Percentiles rank a stretch among this genome's conserved stretches.
phyloP scores from a whole-genome alignment of 2,797 vertebrate species.

The Phoeniculus purpureus region DNA sequence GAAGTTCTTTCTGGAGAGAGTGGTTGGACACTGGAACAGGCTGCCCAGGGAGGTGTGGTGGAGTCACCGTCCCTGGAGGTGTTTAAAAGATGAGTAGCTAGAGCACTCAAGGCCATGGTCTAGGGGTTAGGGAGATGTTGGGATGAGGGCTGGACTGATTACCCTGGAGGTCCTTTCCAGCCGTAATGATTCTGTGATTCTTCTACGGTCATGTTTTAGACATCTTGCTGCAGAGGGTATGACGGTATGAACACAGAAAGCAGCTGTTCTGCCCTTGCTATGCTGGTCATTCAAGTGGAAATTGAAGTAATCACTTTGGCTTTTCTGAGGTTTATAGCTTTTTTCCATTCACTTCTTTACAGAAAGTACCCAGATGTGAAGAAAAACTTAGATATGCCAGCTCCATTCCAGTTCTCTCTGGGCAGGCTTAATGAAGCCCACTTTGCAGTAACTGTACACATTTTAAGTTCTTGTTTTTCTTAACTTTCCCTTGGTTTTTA shows the following conservation, averaged over 20 bases:
- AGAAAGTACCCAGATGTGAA: not conserved
- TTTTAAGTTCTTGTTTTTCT: not conserved
- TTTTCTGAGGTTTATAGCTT: not conserved
- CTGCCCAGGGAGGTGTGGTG: too few relatives aligned
- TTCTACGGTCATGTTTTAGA: not conserved
- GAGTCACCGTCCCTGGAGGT: too few relatives aligned
- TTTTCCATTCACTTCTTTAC: accelerated
- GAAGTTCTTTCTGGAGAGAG: too few relatives aligned
- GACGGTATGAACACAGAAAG: not conserved
- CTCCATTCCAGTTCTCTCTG: accelerated
- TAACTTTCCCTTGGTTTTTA: not conserved
- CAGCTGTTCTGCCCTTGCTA: not conserved
- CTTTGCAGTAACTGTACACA: too few relatives aligned
- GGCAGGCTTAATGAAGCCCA: not conserved
- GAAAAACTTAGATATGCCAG: not conserved
- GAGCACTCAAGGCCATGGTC: too few relatives aligned
- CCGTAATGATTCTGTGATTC: too few relatives aligned
- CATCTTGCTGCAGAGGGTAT: not conserved
- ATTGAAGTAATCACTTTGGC: not conserved
- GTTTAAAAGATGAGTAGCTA: too few relatives aligned
- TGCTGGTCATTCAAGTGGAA: not conserved
- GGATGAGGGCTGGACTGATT: too few relatives aligned
- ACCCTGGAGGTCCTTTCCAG: too few relatives aligned
- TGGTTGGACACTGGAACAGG: too few relatives aligned
- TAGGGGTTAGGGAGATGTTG: too few relatives aligned